Base-by-base conservation (phyloP, 2,797 vertebrate genomes). In the Glossophaga mutica region DNA sequence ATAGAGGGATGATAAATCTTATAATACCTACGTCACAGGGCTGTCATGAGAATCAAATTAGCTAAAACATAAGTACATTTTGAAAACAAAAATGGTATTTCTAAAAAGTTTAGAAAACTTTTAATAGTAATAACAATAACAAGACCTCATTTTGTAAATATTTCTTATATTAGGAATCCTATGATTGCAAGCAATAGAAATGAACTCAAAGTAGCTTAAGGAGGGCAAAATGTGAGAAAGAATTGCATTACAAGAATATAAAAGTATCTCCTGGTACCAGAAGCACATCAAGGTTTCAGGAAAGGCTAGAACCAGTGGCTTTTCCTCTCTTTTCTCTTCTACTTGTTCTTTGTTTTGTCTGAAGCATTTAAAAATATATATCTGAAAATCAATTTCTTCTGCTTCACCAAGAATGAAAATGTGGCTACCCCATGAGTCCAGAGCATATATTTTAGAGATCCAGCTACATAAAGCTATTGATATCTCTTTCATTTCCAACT, bases 221-320 rank as follows among this genome's bases (percentile, higher is more conserved):
- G 6, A 9, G 24, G 44, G 9, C 76, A 87, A 77, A 92, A 77
- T 39, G 34, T 44, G 18, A 52, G 15, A 73, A n/a, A 92, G 10
- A 42, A 22, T 52, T 59, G 4, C 39, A 21, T 67, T 81, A n/a
- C 42, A 62, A 90, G 48, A 2, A 68, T 62, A 78, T 3, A 19
- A 86, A 68, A 81, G 19, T 32, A 21, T 59, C 67, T 91, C 50
- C 48, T 90, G 65, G 24, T 32, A 70, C 16, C 57, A 77, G 44
- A 48, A 91, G 65, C n/a, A 84, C 7, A 73, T 48, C 90, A 92
- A 78, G 29, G 32, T 81, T 59, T 85, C 37, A 59, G 73, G 65
- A 89, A 94, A 92, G 59, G 70, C n/a, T 90, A n/a, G 32, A 94
- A 90, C 39, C 57, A 67, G 39, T 77, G 79, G 70, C 32, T 70